Base-by-base conservation (phyloP, 2,113 vertebrate genomes). In the Rhombomys opimus region DNA sequence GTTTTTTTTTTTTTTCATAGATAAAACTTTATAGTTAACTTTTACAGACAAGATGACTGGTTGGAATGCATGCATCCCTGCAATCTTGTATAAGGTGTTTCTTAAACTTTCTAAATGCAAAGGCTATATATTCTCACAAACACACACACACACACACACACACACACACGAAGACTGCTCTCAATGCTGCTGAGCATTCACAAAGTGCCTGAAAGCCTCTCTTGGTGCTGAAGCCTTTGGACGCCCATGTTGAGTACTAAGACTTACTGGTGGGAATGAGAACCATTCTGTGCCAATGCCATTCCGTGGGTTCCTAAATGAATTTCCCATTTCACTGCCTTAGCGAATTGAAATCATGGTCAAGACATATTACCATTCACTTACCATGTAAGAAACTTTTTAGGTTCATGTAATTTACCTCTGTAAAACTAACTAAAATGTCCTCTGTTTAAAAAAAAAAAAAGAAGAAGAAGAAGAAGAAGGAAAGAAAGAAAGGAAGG, bases 21-120 rank as follows among this genome's bases (percentile, higher is more conserved):
- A 78, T 87, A 78, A 92, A 52, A 92, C 93, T 91, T 90, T 90
- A 95, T 41, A 95, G 92, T 93, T 89, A 91, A 76, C 23, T 94
- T 95, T 75, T 86, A 72, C 78, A 96, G 57, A 75, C 50, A 85
- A 75, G 46, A 46, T 92, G 78, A 75, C 82, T 78, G 27, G 92
- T 87, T 63, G 75, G 50, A 96, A 95, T 80, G 15, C 54, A 82
- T 80, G 95, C 88, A 75, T 72, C 35, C 76, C 54, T 50, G 7
- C 7, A 72, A 67, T 94, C 25, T 27, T 5, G 87, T 76, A 89
- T 70, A 30, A 82, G 35, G 59, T 91, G 52, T 32, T 92, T 82
- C 89, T 92, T 95, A 65, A 89, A 90, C 13, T 0, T 63, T 61
- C 91, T 85, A 94, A 94, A 46, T 57, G 57, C 61, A 93, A 91